Percentiles rank a stretch among this genome's conserved stretches.
Conservation (phyloP, 2,113 vertebrate species). For the Thamnophis sirtalis region DNA sequence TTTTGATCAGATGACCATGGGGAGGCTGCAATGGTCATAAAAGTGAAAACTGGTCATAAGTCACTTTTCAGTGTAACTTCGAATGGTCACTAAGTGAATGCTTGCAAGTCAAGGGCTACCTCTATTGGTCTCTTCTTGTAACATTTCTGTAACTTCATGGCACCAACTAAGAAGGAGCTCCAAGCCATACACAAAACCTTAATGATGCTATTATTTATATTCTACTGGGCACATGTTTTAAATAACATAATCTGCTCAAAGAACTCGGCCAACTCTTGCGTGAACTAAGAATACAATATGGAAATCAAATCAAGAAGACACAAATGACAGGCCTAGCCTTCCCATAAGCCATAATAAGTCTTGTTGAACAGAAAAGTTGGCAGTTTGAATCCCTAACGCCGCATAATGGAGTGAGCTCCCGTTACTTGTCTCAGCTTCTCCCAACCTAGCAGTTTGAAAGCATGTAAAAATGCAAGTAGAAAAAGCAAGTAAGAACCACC, state of each 20-base stretch:
- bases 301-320: neutral
- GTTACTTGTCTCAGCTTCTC: too few species aligned
- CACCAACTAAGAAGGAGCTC: neutral
- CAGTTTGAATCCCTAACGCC: too few species aligned
- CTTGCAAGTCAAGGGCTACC: neutral
- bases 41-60: neutral
- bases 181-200: neutral
- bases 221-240: neutral
- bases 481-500: too few species aligned
- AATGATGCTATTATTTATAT: neutral
- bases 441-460: too few species aligned
- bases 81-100: neutral
- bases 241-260: neutral
- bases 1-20: neutral
- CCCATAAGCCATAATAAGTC: neutral
- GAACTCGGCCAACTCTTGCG: neutral
- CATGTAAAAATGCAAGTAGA: too few species aligned
- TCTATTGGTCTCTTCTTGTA: neutral
- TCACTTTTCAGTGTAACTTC: neutral
- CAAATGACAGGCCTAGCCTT: neutral
- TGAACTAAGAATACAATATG: neutral
- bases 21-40: neutral
- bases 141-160: neutral
- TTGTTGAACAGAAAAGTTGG: too few species aligned
- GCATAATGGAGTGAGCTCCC: too few species aligned